A percentile compares a stretch with the other conserved stretches of the same genome.
Evolutionary conservation across 2,797 vertebrate genomes (phyloP).

Genomic region (Adrianichthys oophorus): DNA sequence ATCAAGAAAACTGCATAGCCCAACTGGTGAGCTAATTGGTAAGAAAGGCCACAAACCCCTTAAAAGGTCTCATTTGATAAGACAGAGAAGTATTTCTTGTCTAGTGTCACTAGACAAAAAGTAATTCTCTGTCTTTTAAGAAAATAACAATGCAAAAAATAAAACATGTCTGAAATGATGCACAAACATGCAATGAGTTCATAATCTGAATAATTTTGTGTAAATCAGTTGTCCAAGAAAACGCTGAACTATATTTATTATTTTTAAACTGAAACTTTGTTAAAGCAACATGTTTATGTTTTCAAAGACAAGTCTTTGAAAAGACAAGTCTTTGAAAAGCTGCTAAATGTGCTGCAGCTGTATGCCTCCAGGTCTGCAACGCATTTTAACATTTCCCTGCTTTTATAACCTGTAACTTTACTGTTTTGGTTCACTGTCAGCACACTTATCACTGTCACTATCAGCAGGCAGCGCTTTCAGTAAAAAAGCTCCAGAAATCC

Average conservation of each 20-base stretch:
- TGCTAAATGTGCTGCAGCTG: not conserved
- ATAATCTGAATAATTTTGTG: slow-evolving; percentile 9
- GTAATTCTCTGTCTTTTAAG: not conserved
- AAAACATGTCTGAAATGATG: slow-evolving; percentile 10
- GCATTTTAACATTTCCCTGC: not conserved
- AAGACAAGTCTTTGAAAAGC: not conserved
- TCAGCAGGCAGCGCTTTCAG: slow-evolving; percentile 16
- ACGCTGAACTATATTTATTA: not conserved
- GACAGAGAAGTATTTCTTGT: too few species aligned
- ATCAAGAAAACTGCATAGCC: too few species aligned
- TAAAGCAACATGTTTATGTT: slow-evolving; percentile 1
- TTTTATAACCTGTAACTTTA: slow-evolving; percentile 10
- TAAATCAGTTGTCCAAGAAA: slow-evolving; percentile 1
- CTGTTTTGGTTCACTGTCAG: slow-evolving; percentile 14
- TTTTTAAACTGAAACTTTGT: not conserved
- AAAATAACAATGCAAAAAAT: slow-evolving; percentile 1
- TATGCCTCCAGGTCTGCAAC: not conserved
- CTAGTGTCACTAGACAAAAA: slow-evolving; percentile 28
- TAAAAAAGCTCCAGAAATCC: slow-evolving; percentile 17
- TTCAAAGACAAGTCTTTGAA: not conserved
- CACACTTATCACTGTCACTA: slow-evolving; percentile 6
- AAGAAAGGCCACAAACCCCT: too few species aligned
- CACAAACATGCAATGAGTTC: slow-evolving; percentile 12
- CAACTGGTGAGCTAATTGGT: too few species aligned
- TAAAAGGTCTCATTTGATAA: too few species aligned